Base-by-base conservation (phyloP, 2,888 invertebrate genomes). In the Caenorhabditis sp. region DNA sequence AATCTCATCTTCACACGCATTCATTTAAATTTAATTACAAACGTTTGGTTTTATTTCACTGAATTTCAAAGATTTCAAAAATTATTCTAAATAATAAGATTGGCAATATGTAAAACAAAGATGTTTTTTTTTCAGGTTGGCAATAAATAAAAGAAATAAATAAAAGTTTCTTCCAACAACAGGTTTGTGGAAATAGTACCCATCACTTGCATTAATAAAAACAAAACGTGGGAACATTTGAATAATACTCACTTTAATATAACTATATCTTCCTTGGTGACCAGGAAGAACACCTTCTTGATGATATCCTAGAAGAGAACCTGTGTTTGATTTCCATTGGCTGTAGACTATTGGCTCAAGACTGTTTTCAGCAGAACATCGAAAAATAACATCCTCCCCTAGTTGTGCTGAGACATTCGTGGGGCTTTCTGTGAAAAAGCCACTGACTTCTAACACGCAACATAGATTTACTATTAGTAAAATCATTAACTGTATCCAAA, bases 301-400 rank as follows among this genome's bases (percentile, higher is more conserved):
- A 60, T 89, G 88, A 60, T 85, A 87, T 5, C 89, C 90, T 2
- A 91, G 62, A 26, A 90, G 68, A 26, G 84, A 82, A 9, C 89
- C 89, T 0, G 85, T 85, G 72, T 89, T 91, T 4, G 86, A 88
- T 51, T 87, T 71, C 91, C 91, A 90, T 81, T 90, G 90, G 50
- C 85, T 86, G 58, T 87, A 84, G 72, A 87, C 60, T 20, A 81
- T 74, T 26, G 80, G 79, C 18, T 84, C 80, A 11, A 80, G 28
- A 32, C 82, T 80, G 71, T 84, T 85, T 60, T 83, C 71, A 15
- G 88, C 87, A 3, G 88, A 50, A 61, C 90, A 90, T 32, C 85
- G 80, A 37, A 90, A 87, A 4, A 77, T 68, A n/a, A 90, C 84
- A 65, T 86, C 87, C 8, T 84, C 78, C 2, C 89, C 90, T 8